These are phyloP conservation scores for Aleiodes leptofemur DNA, from an alignment of 2,888 invertebrate species.

Conservation along the genomic window DNA sequence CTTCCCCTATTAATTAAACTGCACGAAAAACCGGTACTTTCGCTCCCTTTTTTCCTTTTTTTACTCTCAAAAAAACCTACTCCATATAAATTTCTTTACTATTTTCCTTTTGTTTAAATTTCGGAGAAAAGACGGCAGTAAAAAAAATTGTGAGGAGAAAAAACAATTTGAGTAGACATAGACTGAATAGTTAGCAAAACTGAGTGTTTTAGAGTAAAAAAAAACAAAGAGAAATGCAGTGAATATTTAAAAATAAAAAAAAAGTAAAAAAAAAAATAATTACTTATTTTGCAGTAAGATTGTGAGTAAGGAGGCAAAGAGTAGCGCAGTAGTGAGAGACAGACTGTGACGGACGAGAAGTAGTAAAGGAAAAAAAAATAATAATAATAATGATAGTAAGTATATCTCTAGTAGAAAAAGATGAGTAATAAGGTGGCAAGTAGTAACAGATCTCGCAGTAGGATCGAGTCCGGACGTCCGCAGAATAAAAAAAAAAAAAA, in stretches of 20 bases:
- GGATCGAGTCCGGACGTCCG: constrained; percentile 19
- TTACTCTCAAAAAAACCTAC: background rate
- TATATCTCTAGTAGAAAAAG: background rate
- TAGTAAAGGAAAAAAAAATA: constrained; percentile 13
- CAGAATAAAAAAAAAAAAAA: background rate
- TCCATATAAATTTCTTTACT: background rate
- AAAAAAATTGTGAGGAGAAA: background rate
- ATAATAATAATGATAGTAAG: background rate
- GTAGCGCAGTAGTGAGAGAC: constrained; percentile 42
- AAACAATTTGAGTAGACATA: constrained; percentile 31
- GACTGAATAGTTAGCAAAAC: constrained; percentile 3
- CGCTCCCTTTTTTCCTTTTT: constrained; percentile 9
- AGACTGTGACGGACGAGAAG: constrained; percentile 27
- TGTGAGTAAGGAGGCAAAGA: constrained; percentile 27
- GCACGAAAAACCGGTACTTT: constrained; percentile 14
- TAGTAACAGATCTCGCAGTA: constrained; percentile 33
- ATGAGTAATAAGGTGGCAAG: background rate
- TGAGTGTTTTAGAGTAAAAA: constrained; percentile 30
- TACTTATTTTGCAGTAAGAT: constrained; percentile 21
- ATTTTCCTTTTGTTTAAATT: background rate
- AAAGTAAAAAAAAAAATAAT: background rate
- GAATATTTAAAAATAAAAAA: background rate
- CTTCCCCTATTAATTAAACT: background rate
- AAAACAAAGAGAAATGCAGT: constrained; percentile 35
- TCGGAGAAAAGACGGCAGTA: constrained; percentile 14